phyloP scores from a whole-genome alignment of 2,888 invertebrate genomes.

The Palloptera scutellata region DNA sequence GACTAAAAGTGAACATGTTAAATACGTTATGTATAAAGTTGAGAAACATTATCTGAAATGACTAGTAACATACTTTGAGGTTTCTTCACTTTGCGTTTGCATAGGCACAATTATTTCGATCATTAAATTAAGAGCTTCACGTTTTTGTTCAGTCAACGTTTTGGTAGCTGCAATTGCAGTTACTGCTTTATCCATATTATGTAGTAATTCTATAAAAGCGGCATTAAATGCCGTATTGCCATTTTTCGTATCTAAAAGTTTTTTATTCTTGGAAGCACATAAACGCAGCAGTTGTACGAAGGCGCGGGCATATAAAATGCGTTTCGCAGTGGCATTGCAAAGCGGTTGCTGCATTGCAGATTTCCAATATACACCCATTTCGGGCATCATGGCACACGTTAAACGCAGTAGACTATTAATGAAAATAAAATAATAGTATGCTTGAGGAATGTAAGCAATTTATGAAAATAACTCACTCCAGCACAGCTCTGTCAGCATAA shows the following conservation, averaged over 20 bases:
- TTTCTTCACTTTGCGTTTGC: constrained; percentile 59
- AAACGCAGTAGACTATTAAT: constrained; percentile 51
- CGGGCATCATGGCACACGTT: constrained; percentile 55
- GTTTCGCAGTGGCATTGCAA: constrained; percentile 54
- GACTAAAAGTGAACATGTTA: constrained; percentile 40
- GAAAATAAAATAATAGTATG: constrained; percentile 12
- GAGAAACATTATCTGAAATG: not conserved
- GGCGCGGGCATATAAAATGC: constrained; percentile 60
- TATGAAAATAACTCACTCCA: constrained; percentile 65
- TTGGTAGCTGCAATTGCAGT: constrained; percentile 44
- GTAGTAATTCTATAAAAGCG: constrained; percentile 53
- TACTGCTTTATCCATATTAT: constrained; percentile 52
- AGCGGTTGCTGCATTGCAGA: constrained; percentile 38
- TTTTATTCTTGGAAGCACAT: constrained; percentile 58
- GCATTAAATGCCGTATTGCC: constrained; percentile 52
- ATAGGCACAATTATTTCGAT: constrained; percentile 59
- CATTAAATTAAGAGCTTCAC: constrained; percentile 59
- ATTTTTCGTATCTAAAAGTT: constrained; percentile 56
- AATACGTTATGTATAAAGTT: not conserved
- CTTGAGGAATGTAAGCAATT: not conserved
- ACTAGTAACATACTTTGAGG: constrained; percentile 52
- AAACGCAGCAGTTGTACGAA: constrained; percentile 56
- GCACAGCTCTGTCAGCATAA: constrained; percentile 69
- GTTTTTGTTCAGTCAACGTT: constrained; percentile 51
- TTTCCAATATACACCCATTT: constrained; percentile 34